A percentile compares a stretch with the other conserved stretches of the same genome.
These are phyloP conservation scores for Diabrotica undecimpunctata DNA, from an alignment of 1,140 invertebrate species.

Conservation along the genomic window DNA sequence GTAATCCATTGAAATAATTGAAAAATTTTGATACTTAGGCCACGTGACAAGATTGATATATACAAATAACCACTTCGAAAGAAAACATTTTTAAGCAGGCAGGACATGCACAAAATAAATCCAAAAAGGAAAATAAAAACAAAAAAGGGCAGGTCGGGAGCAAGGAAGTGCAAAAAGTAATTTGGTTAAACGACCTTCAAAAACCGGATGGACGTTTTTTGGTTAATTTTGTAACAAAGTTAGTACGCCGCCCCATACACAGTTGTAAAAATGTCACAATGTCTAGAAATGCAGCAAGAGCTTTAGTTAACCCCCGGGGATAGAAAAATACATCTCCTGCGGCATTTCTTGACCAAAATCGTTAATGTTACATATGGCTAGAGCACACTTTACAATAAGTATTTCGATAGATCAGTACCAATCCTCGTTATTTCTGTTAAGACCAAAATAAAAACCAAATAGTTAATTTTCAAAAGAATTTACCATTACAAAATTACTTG, in stretches of 20 bases:
- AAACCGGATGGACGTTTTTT: conserved; percentile 54
- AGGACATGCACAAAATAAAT: conserved; percentile 51
- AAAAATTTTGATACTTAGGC: background rate
- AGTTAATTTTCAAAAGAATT: no score
- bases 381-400: no score
- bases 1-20: no score
- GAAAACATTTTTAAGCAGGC: conserved; percentile 53
- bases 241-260: conserved; percentile 66
- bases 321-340: conserved; percentile 42
- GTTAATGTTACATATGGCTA: conserved; percentile 13
- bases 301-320: conserved; percentile 41
- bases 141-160: conserved; percentile 47
- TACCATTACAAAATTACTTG: no score
- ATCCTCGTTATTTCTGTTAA: no score
- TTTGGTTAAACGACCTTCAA: conserved; percentile 55
- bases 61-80: conserved; percentile 48
- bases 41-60: conserved; percentile 13
- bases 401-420: no score
- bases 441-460: no score
- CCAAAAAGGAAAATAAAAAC: conserved; percentile 33
- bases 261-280: conserved; percentile 67
- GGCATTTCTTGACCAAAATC: conserved; percentile 44
- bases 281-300: conserved; percentile 41
- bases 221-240: conserved; percentile 31
- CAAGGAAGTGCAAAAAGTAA: conserved; percentile 49